Percentiles rank a stretch among this genome's conserved stretches.
phyloP scores from a whole-genome alignment of 1,140 invertebrate genomes.

The Aradophagus sp. region DNA sequence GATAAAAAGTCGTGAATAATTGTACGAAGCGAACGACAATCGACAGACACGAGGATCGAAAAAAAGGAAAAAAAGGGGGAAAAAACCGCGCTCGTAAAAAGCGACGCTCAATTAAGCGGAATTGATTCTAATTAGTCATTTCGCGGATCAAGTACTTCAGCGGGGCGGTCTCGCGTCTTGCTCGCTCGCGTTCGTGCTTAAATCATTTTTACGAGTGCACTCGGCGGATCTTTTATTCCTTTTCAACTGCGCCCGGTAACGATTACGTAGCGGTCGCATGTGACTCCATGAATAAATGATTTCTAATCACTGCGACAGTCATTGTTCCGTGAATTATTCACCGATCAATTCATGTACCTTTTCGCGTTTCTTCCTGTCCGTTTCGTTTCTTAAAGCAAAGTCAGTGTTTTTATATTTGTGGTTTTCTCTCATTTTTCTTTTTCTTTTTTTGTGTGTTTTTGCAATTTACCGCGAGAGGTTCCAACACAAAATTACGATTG shows the following conservation, averaged over 20 bases:
- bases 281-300: constrained; percentile 61
- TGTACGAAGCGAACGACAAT: too few relatives aligned
- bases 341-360: constrained; percentile 43
- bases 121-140: constrained; percentile 28
- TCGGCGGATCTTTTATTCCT: constrained; percentile 45
- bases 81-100: not conserved
- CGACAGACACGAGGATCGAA: too few relatives aligned
- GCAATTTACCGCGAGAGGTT: too few relatives aligned
- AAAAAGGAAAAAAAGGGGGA: too few relatives aligned
- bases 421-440: not conserved
- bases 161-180: not conserved
- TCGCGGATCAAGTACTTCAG: constrained; percentile 16
- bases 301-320: constrained; percentile 59
- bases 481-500: too few relatives aligned
- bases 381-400: too few relatives aligned
- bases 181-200: constrained; percentile 17
- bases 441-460: not conserved
- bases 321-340: constrained; percentile 59
- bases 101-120: constrained; percentile 12
- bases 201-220: constrained; percentile 51
- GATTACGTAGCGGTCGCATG: constrained; percentile 57
- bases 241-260: constrained; percentile 43
- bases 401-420: constrained; percentile 6
- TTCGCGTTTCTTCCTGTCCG: constrained; percentile 16
- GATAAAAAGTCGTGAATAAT: too few relatives aligned